Base-by-base conservation (phyloP, 2,888 invertebrate genomes). In the Luperina nickerlii region DNA sequence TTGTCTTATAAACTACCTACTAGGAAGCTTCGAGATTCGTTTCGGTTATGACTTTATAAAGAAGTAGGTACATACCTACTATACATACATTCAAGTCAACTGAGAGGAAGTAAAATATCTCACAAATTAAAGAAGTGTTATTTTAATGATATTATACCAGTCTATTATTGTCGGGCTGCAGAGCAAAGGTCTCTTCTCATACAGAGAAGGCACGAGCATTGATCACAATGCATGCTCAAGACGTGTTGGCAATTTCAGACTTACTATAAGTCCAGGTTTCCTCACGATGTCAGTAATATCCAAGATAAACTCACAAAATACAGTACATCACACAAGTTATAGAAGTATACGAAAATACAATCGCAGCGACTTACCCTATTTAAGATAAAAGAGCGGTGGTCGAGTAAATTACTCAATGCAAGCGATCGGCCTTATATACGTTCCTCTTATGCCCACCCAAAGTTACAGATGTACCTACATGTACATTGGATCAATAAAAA, bases 361-460 rank as follows among this genome's bases (percentile, higher is more conserved):
- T 24, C 42, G 65, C 60, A 70, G 32, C 15, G 8, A 83, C 86
- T 87, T 76, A 87, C 86, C 83, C 78, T 70, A 76, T 76, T 73
- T 73, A 63, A 57, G 74, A 66, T 77, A 74, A 71, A 77, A 75
- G 74, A 74, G 51, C 74, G 18, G 68, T 42, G 24, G 45, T 42
- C 75, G 45, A 86, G 67, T 87, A 86, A 80, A n/a, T 60, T 48
- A 67, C 42, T 74, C 20, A 60, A 1, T 73, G 74, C 67, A 76
- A 60, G 51, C 68, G 65, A 38, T 32, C 72, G 60, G 72, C 74
- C 81, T 87, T 86, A 62, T 87, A 87, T 86, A 87, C 78, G 72
- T 57, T 62, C 45, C 18, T 42, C 11, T 71, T 42, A 24, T 63
- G 20, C 3, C 38, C n/a, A 63, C n/a, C 13, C 20, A 71, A 20